A percentile compares a stretch with the other conserved stretches of the same genome.
phyloP scores from a whole-genome alignment of 35 echinoderm and acorn worm species.

The Lytechinus pictus region DNA sequence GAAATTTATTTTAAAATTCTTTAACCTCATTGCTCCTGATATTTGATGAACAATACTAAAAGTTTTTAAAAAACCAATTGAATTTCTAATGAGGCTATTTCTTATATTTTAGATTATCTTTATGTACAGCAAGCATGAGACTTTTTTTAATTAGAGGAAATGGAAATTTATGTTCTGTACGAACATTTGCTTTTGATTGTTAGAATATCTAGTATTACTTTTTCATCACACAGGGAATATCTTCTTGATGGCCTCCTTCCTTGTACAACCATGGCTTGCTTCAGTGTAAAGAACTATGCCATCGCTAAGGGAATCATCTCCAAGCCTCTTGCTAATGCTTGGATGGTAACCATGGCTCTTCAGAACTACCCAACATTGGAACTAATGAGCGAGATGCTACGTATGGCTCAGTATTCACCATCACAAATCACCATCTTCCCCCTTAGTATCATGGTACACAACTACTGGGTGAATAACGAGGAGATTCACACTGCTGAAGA shows the following conservation, averaged over 20 bases:
- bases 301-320: constrained; percentile 76
- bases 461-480: constrained; percentile 84
- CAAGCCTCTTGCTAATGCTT: constrained; percentile 66
- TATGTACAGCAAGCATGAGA: too few relatives aligned
- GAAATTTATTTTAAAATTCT: too few relatives aligned
- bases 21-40: too few relatives aligned
- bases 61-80: too few relatives aligned
- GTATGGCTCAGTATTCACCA: constrained; percentile 75
- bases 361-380: constrained; percentile 77
- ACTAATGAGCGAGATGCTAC: constrained; percentile 84
- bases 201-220: neutral
- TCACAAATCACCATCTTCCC: constrained; percentile 81
- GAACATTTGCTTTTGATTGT: too few relatives aligned
- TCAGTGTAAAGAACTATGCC: constrained; percentile 82
- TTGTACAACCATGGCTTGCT: constrained; percentile 84
- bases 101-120: too few relatives aligned
- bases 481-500: constrained; percentile 30
- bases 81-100: too few relatives aligned
- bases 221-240: constrained; percentile 70
- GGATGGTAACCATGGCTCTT: constrained; percentile 95
- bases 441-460: constrained; percentile 93
- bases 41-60: too few relatives aligned
- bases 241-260: constrained; percentile 86
- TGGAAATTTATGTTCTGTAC: too few relatives aligned
- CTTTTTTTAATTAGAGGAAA: too few relatives aligned